Evolutionary conservation across 2,888 invertebrate genomes (phyloP).

Genomic region (Gymnocheta viridis): DNA sequence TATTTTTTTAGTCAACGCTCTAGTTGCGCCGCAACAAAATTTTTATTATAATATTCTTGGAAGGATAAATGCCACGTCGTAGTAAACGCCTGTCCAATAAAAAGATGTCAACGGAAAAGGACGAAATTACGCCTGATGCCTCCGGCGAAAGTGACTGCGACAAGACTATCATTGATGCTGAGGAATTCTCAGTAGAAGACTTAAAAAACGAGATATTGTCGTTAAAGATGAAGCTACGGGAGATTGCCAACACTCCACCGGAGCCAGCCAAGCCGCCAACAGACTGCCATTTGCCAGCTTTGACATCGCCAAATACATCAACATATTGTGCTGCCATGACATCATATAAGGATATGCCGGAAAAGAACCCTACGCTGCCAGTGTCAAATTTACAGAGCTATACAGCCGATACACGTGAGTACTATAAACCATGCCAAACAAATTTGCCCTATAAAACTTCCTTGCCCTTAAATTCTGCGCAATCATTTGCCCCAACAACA

Average conservation of each 20-base stretch:
- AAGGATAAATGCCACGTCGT: conserved; percentile 24
- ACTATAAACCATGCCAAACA: not conserved
- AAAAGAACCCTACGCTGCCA: not conserved
- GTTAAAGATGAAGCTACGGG: conserved; percentile 8
- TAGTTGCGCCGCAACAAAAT: conserved; percentile 49
- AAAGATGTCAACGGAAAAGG: conserved; percentile 19
- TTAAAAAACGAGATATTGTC: conserved; percentile 28
- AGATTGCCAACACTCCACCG: not conserved
- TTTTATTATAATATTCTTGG: conserved; percentile 49
- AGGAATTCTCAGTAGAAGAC: not conserved
- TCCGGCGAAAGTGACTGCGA: conserved; percentile 33
- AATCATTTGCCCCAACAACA: not conserved
- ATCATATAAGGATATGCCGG: no score
- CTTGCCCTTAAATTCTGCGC: conserved; percentile 17
- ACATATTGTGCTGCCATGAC: no score
- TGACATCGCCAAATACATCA: no score
- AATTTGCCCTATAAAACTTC: conserved; percentile 34
- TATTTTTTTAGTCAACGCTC: no score
- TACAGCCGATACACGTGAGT: conserved; percentile 8
- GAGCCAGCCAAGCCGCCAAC: no score
- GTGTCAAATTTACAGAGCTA: not conserved
- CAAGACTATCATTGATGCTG: conserved; percentile 14
- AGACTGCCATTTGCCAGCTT: no score
- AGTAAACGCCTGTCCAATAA: not conserved
- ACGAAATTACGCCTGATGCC: not conserved